Evolutionary conservation across 2,113 vertebrate species (phyloP).

Genomic region (Procavia capensis): DNA sequence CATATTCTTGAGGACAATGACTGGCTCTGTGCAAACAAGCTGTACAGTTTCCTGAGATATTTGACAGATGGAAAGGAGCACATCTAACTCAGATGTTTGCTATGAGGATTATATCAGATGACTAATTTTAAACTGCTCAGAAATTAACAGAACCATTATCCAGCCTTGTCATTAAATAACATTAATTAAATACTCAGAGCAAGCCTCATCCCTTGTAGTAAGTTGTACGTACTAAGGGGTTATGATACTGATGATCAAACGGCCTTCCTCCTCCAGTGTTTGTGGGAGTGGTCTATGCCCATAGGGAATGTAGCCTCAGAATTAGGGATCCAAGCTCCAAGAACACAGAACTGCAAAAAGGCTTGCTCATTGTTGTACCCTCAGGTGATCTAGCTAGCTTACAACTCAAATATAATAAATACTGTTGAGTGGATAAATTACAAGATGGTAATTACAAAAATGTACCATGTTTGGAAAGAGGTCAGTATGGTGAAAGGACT

Average conservation of each 20-base stretch:
- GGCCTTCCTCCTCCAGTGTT: neutral
- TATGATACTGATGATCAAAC: neutral
- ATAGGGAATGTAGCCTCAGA: neutral
- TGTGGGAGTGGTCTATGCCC: neutral
- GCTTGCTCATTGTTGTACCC: neutral
- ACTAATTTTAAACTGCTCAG: neutral
- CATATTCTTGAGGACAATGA: neutral
- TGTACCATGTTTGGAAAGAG: neutral
- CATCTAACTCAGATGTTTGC: neutral
- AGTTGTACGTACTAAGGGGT: neutral
- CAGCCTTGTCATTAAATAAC: neutral
- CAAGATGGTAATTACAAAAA: neutral
- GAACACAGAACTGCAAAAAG: neutral
- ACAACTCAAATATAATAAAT: neutral
- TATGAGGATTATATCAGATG: neutral
- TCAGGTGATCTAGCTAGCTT: neutral
- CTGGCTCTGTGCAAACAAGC: neutral
- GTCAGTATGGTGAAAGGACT: neutral
- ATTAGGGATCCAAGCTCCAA: neutral
- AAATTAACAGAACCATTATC: neutral
- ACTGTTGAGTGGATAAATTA: neutral
- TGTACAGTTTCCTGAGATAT: neutral
- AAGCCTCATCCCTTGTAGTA: neutral
- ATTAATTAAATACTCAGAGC: neutral
- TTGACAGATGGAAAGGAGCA: neutral